Evolutionary conservation across 2,888 invertebrate genomes (phyloP).

Genomic region (Lissocephala sabroskyi): DNA sequence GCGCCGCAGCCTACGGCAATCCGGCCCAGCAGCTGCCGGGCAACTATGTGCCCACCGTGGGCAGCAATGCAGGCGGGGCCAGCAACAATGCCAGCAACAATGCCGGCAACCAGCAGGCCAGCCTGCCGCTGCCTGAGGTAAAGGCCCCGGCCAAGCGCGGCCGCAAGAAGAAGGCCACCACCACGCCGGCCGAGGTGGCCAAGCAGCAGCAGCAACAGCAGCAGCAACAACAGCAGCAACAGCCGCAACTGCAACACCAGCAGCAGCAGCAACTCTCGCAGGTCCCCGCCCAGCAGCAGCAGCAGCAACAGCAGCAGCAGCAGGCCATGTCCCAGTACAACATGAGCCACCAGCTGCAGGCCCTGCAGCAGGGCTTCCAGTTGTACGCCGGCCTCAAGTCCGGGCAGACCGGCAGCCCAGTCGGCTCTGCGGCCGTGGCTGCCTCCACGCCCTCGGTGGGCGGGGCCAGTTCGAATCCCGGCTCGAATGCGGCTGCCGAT

Average conservation of each 20-base stretch:
- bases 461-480: conserved; percentile 22
- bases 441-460: conserved; percentile 22
- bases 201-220: conserved; percentile 37
- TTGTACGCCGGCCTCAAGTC: conserved; percentile 76
- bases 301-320: conserved; percentile 33
- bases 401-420: conserved; percentile 39
- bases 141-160: conserved; percentile 62
- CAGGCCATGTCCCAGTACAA: conserved; percentile 53
- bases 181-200: conserved; percentile 59
- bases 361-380: conserved; percentile 74
- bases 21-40: conserved; percentile 57
- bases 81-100: conserved; percentile 28
- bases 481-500: conserved; percentile 43
- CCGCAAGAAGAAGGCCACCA: conserved; percentile 64
- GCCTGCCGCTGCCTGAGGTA: conserved; percentile 19
- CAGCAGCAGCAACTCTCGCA: conserved; percentile 31
- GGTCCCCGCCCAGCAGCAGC: conserved; percentile 30
- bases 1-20: conserved; percentile 57
- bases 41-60: conserved; percentile 38
- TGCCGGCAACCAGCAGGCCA: conserved; percentile 29
- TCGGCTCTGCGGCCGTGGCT: conserved; percentile 54
- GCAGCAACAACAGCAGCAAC: conserved; percentile 40
- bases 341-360: conserved; percentile 53
- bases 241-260: conserved; percentile 41
- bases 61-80: conserved; percentile 24